A percentile compares a stretch with the other conserved stretches of the same genome.
These are phyloP conservation scores for Leptobrachium ailaonicum DNA, from an alignment of 2,113 vertebrate genomes.

Conservation along the genomic window DNA sequence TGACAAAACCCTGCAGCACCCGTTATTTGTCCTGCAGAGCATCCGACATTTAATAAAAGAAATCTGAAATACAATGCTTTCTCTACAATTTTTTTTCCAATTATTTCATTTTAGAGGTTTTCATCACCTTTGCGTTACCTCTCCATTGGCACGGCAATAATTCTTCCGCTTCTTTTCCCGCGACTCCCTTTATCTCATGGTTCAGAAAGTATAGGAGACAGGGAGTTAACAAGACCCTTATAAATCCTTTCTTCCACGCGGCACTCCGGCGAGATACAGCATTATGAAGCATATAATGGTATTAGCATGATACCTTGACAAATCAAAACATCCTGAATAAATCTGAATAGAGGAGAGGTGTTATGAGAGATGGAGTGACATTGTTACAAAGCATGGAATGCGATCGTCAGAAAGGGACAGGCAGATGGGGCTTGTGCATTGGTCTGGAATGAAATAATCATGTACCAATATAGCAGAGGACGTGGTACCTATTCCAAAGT, in stretches of 20 bases:
- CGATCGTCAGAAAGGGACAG: constrained; percentile 24
- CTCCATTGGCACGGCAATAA: no score
- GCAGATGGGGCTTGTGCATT: constrained; percentile 42
- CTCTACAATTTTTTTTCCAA: no score
- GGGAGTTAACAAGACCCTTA: constrained; percentile 18
- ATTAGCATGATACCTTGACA: constrained; percentile 29
- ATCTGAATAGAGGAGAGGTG: background rate
- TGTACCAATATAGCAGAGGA: constrained; percentile 1
- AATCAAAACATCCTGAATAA: constrained; percentile 32
- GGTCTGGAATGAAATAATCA: constrained; percentile 29
- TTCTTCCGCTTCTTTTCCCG: no score
- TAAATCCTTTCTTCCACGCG: constrained; percentile 13
- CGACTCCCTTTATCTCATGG: no score
- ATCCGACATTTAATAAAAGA: no score
- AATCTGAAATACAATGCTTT: no score
- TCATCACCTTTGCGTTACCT: no score
- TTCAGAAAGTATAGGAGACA: background rate
- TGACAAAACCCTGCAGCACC: no score
- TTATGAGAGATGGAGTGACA: constrained; percentile 9
- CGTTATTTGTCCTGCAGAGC: no score
- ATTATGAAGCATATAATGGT: constrained; percentile 37
- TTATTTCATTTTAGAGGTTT: no score
- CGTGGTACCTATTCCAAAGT: no score
- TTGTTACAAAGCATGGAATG: constrained; percentile 20
- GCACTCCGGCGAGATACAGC: constrained; percentile 14